Evolutionary conservation across 2,888 invertebrate species (phyloP).

Genomic region (Amitus sp.): DNA sequence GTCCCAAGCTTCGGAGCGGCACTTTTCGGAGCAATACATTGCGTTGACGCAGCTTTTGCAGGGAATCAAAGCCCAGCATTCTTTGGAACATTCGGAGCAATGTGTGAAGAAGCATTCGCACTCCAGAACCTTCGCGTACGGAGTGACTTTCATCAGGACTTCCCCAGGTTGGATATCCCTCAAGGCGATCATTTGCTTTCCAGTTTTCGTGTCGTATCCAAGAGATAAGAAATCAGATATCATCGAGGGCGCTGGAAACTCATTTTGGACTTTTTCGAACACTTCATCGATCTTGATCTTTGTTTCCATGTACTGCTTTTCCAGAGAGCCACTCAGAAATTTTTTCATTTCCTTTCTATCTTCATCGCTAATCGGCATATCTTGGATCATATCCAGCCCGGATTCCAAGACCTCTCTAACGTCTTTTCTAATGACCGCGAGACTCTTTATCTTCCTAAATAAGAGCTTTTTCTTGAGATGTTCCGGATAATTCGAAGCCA

Average conservation of each 20-base stretch:
- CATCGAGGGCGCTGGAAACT: neutral
- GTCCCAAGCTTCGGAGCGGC: neutral
- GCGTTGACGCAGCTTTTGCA: neutral
- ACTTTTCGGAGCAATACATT: neutral
- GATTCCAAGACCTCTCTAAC: neutral
- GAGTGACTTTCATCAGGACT: neutral
- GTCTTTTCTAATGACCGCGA: neutral
- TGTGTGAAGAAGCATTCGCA: neutral
- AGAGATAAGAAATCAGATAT: neutral
- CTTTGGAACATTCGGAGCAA: conserved; percentile 1
- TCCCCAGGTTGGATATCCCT: neutral
- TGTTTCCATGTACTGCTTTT: neutral
- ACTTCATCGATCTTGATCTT: neutral
- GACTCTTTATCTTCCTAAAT: neutral
- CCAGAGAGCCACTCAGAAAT: neutral
- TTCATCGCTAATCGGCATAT: neutral
- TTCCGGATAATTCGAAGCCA: neutral
- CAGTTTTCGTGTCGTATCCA: neutral
- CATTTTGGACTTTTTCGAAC: neutral
- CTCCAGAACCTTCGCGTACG: neutral
- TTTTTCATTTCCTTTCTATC: neutral
- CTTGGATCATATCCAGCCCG: neutral
- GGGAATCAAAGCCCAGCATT: neutral
- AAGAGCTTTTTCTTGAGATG: neutral
- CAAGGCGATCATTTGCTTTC: neutral